These are phyloP conservation scores for Amniataba percoides DNA, from an alignment of 2,797 vertebrate species.

Conservation along the genomic window DNA sequence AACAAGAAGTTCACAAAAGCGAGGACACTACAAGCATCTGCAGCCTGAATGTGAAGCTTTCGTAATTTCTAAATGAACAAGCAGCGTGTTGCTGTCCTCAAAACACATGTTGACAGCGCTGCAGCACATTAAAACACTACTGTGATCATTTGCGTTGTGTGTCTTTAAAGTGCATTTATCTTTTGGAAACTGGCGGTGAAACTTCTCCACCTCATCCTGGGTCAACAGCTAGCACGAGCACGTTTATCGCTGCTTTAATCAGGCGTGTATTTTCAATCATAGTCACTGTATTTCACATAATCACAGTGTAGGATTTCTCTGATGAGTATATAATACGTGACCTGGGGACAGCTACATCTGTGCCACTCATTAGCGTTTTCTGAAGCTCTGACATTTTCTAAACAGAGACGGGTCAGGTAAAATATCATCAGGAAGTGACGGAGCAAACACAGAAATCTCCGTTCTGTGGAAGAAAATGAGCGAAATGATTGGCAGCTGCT, in stretches of 20 bases:
- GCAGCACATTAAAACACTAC: neutral
- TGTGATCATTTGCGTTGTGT: neutral
- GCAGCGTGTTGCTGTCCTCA: neutral
- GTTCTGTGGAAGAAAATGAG: constrained; percentile 43
- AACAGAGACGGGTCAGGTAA: constrained; percentile 54
- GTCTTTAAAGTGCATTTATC: neutral
- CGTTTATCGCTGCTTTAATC: constrained; percentile 6
- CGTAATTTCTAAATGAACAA: neutral
- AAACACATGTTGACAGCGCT: neutral
- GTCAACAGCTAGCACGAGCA: neutral
- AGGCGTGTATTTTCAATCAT: constrained; percentile 16
- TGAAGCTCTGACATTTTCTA: constrained; percentile 28
- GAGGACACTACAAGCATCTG: neutral
- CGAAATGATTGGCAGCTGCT: constrained; percentile 77
- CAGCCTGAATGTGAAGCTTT: neutral
- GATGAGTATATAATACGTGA: constrained; percentile 8
- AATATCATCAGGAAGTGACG: constrained; percentile 62
- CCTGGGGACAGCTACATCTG: constrained; percentile 31
- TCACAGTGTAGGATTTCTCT: constrained; percentile 13
- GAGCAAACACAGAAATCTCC: constrained; percentile 59
- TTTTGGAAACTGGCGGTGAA: neutral
- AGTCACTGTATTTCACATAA: constrained; percentile 26
- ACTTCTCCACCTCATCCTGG: neutral
- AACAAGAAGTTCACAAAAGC: neutral
- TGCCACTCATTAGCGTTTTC: constrained; percentile 22